Evolutionary conservation across 2,113 vertebrate genomes (phyloP).

Genomic region (Acanthisitta chloris): DNA sequence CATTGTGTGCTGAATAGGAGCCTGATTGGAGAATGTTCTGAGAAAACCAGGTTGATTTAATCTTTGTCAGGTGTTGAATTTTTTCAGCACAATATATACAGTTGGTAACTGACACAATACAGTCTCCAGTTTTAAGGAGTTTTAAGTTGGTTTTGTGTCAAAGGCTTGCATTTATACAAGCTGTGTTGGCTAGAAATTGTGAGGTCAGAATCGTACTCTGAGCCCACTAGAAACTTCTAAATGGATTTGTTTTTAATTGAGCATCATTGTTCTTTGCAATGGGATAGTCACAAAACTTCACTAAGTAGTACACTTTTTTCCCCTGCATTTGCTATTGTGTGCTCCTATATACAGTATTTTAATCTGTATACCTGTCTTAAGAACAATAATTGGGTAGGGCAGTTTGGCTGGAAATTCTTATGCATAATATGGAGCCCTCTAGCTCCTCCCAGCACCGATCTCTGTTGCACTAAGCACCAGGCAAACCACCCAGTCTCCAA

Average conservation of each 20-base stretch:
- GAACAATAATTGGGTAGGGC: background rate
- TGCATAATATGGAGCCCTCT: background rate
- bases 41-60: slow-evolving; percentile 59
- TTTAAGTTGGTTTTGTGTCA: slow-evolving; percentile 60
- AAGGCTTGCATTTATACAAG: slow-evolving; percentile 59
- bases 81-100: slow-evolving; percentile 24
- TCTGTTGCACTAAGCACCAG: background rate
- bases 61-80: background rate
- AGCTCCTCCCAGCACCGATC: background rate
- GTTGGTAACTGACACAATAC: slow-evolving; percentile 40
- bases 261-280: slow-evolving; percentile 3
- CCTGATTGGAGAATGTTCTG: slow-evolving; percentile 20
- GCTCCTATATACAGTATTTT: background rate
- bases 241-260: slow-evolving; percentile 26
- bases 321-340: no score
- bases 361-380: background rate
- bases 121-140: slow-evolving; percentile 40
- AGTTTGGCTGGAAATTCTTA: background rate
- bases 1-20: slow-evolving; percentile 21
- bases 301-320: background rate
- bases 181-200: slow-evolving; percentile 9
- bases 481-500: background rate
- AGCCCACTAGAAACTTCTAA: slow-evolving; percentile 30
- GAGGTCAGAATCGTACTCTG: slow-evolving; percentile 24
- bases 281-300: background rate